Conservation (phyloP, 2,797 vertebrate genomes). For the Intellagama lesueurii region DNA sequence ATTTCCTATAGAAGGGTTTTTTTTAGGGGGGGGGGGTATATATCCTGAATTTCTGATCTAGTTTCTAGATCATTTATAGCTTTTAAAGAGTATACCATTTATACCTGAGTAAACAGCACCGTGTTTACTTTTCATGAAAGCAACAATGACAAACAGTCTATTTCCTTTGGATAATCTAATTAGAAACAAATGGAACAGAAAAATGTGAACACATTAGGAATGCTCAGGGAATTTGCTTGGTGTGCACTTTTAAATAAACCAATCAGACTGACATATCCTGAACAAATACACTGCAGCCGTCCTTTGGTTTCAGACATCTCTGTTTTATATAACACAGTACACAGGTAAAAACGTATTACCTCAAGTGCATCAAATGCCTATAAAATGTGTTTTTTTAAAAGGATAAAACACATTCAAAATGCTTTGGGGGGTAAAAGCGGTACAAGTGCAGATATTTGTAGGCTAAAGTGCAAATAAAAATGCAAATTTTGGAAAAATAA, state of each 20-base stretch:
- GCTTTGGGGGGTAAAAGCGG: no score
- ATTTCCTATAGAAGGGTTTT: slow-evolving; percentile 50
- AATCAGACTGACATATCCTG: background rate
- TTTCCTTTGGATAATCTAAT: background rate
- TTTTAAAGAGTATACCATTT: slow-evolving; percentile 54
- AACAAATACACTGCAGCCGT: background rate
- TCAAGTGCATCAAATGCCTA: background rate
- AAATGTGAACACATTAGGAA: no score
- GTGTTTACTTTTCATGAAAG: slow-evolving; percentile 12
- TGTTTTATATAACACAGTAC: background rate
- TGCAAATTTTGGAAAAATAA: no score
- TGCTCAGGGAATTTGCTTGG: no score
- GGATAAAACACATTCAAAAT: no score
- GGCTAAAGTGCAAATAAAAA: no score
- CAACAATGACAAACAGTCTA: background rate
- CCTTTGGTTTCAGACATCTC: background rate
- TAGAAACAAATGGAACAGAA: background rate
- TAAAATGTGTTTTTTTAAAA: no score
- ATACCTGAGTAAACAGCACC: slow-evolving; percentile 49
- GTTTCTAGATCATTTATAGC: slow-evolving; percentile 58
- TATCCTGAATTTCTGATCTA: slow-evolving; percentile 62
- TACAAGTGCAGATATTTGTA: no score
- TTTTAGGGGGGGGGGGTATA: background rate
- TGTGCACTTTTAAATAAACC: background rate
- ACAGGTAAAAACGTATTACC: background rate